A percentile compares a stretch with the other conserved stretches of the same genome.
Evolutionary conservation across 1,140 invertebrate genomes (phyloP).

Genomic region (Aphidius gifuensis): DNA sequence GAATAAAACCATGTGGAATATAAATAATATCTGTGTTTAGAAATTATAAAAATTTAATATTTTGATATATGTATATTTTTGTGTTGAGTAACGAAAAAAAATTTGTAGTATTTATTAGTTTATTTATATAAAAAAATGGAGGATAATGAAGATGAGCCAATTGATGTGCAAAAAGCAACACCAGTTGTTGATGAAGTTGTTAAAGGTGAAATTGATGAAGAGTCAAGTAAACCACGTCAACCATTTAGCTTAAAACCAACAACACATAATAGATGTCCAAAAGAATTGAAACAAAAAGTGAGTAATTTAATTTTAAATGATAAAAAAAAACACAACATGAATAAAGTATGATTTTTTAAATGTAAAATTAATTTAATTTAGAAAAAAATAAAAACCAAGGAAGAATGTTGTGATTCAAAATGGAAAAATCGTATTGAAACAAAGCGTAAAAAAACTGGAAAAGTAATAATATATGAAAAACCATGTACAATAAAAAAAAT

Average conservation of each 20-base stretch:
- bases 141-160: constrained; percentile 35
- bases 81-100: too few relatives aligned
- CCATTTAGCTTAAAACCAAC: too few relatives aligned
- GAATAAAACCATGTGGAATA: too few relatives aligned
- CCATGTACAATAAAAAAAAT: constrained; percentile 32
- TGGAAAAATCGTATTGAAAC: background rate
- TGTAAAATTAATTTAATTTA: background rate
- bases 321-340: background rate
- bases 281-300: constrained; percentile 15
- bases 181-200: constrained; percentile 38
- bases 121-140: constrained; percentile 30
- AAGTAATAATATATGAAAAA: constrained; percentile 31
- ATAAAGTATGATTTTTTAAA: background rate
- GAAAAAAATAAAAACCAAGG: constrained; percentile 15
- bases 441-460: constrained; percentile 26
- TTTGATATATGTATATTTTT: too few relatives aligned
- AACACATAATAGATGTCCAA: too few relatives aligned
- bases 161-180: constrained; percentile 33
- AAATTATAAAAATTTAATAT: too few relatives aligned
- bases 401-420: constrained; percentile 23
- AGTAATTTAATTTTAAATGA: constrained; percentile 18
- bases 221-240: constrained; percentile 9
- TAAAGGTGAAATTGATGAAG: constrained; percentile 23
- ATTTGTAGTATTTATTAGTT: too few relatives aligned
- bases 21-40: too few relatives aligned